Evolutionary conservation across 2,888 invertebrate species (phyloP), one percentile per base, ranked within the genome.

Genomic region (Pemphredon lugubris): DNA sequence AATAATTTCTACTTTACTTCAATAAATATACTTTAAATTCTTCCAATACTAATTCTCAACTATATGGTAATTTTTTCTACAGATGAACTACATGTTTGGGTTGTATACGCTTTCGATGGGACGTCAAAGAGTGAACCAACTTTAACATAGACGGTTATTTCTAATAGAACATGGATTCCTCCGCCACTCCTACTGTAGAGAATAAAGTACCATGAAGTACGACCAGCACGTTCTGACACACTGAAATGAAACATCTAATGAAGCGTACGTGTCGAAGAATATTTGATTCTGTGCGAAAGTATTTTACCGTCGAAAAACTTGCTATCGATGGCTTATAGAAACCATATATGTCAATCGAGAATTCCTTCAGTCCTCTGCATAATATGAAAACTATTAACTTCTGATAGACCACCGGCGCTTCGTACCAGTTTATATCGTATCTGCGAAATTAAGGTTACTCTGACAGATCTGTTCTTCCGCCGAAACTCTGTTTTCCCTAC

Each of bases 141-240:
- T n/a, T n/a, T n/a, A n/a, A n/a, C n/a, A n/a, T n/a, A n/a, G n/a
- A n/a, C n/a, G n/a, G n/a, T n/a, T n/a, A n/a, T n/a, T n/a, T n/a
- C n/a, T n/a, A n/a, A n/a, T n/a, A n/a, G n/a, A n/a, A n/a, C n/a
- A n/a, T n/a, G n/a, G n/a, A n/a, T n/a, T n/a, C n/a, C n/a, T n/a
- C n/a, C n/a, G n/a, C n/a, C n/a, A n/a, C n/a, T n/a, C 6, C 50
- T 23, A 53, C 23, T 53, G 37, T 1, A 37, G 7, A 13, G 53
- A 44, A 23, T 50, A 21, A 53, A 61, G 11, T 14, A 61, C 21
- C 21, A 47, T 61, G 14, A 54, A 61, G 9, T 39, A 61, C 2
- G 61, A 47, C 16, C 48, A 9, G 6, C 26, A 61, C 7, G 23
- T 2, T 9, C 13, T 44, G 16, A 23, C n/a, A 37, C 51, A 5